phyloP scores from a whole-genome alignment of 2,797 vertebrate species.

The Sebastolobus altivelis region DNA sequence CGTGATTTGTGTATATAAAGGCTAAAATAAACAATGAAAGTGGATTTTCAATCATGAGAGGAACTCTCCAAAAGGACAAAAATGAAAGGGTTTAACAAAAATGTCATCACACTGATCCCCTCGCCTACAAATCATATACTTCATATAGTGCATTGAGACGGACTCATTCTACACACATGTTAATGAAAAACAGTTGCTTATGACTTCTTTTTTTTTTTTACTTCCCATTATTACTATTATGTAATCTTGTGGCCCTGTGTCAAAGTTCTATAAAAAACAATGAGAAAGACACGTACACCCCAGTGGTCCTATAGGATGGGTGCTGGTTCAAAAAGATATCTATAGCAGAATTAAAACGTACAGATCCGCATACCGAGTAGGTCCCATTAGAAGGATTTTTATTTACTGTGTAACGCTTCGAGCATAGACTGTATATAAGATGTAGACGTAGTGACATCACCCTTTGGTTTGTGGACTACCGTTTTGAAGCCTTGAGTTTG shows the following conservation, averaged over 20 bases:
- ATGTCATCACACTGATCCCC: neutral
- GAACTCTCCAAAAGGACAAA: conserved; percentile 18
- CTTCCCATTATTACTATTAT: neutral
- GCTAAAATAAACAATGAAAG: neutral
- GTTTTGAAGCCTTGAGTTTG: no score
- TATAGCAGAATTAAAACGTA: no score
- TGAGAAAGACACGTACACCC: neutral
- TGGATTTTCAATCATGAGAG: conserved; percentile 14
- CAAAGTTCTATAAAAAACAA: neutral
- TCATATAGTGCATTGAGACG: neutral
- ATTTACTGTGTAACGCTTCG: no score
- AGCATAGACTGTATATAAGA: no score
- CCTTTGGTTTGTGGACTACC: no score
- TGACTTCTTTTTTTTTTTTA: neutral
- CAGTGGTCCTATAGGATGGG: no score
- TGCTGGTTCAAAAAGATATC: no score
- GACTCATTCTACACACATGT: neutral
- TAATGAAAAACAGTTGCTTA: neutral
- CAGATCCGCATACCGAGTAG: no score
- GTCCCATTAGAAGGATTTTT: no score
- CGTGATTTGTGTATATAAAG: neutral
- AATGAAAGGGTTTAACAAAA: neutral
- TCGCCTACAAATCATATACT: neutral
- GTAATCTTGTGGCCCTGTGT: neutral
- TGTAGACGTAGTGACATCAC: no score